phyloP scores from a whole-genome alignment of 2,888 invertebrate genomes.

The Parthenolecanium corni region DNA sequence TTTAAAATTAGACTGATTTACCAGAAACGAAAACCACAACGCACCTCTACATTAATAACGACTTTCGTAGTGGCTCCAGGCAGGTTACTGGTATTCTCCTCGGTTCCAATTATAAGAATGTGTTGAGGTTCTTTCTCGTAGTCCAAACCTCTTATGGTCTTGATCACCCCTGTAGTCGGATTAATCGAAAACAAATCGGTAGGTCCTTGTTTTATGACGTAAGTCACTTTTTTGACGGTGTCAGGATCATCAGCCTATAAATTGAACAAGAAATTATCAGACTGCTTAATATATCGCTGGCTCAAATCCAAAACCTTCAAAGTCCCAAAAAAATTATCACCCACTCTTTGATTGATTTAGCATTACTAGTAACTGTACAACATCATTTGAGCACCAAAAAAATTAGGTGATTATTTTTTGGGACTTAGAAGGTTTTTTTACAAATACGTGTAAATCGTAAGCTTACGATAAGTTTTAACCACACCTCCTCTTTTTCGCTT shows the following conservation, averaged over 20 bases:
- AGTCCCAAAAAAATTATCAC: too few species aligned
- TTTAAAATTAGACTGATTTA: neutral
- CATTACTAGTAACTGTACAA: too few species aligned
- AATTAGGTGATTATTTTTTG: too few species aligned
- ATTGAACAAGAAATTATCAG: too few species aligned
- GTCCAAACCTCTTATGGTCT: slow-evolving; percentile 64
- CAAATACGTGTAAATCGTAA: too few species aligned
- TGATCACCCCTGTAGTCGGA: slow-evolving; percentile 63
- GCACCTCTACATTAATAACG: slow-evolving; percentile 56
- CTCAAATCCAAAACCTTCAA: too few species aligned
- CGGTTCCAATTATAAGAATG: slow-evolving; percentile 65
- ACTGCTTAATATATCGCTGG: too few species aligned
- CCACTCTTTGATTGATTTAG: too few species aligned
- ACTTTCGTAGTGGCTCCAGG: slow-evolving; percentile 64
- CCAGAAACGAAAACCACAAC: neutral
- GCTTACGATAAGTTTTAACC: too few species aligned
- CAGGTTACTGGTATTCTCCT: slow-evolving; percentile 61
- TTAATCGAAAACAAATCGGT: slow-evolving; percentile 72
- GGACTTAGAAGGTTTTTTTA: too few species aligned
- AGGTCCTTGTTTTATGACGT: slow-evolving; percentile 69
- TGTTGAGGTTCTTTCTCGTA: slow-evolving; percentile 63
- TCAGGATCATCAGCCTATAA: slow-evolving; percentile 71
- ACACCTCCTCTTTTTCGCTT: too few species aligned
- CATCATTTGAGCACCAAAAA: too few species aligned
- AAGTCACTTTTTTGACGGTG: slow-evolving; percentile 65